A percentile compares a stretch with the other conserved stretches of the same genome.
Conservation (phyloP, 2,888 invertebrate genomes). For the Digitonthophagus gazella region DNA sequence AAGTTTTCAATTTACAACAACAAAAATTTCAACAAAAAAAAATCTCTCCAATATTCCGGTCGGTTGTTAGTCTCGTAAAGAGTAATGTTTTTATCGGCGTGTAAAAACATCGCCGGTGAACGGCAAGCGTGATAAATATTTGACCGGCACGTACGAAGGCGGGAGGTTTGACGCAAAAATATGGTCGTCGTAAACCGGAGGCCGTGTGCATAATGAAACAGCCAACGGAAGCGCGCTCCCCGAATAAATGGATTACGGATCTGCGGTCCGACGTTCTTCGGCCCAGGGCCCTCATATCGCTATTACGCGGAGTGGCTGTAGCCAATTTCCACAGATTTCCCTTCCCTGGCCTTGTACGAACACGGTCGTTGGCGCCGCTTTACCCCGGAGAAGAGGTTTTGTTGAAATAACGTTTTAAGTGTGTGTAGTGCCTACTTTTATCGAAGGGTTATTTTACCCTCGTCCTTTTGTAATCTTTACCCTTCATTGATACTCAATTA, state of each 20-base stretch:
- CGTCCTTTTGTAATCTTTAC: not conserved
- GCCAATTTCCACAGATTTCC: slow-evolving; percentile 36
- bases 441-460: not conserved
- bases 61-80: not conserved
- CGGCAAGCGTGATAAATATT: slow-evolving; percentile 12
- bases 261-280: slow-evolving; percentile 17
- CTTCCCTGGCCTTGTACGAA: slow-evolving; percentile 12
- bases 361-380: not conserved
- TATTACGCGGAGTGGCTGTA: slow-evolving; percentile 17
- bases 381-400: not conserved
- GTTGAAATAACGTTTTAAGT: not conserved
- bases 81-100: slow-evolving; percentile 14
- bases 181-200: slow-evolving; percentile 24
- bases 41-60: not conserved
- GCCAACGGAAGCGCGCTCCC: slow-evolving; percentile 16
- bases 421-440: not conserved
- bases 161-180: slow-evolving; percentile 19
- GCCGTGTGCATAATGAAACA: slow-evolving; percentile 26
- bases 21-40: too few relatives aligned
- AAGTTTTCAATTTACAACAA: not conserved
- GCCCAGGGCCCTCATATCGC: slow-evolving; percentile 3
- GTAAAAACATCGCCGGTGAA: slow-evolving; percentile 2
- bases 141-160: slow-evolving; percentile 6
- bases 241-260: slow-evolving; percentile 29
- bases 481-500: not conserved